A percentile compares a stretch with the other conserved stretches of the same genome.
Conservation (phyloP, 2,888 invertebrate species). For the Nycteola revayana region DNA sequence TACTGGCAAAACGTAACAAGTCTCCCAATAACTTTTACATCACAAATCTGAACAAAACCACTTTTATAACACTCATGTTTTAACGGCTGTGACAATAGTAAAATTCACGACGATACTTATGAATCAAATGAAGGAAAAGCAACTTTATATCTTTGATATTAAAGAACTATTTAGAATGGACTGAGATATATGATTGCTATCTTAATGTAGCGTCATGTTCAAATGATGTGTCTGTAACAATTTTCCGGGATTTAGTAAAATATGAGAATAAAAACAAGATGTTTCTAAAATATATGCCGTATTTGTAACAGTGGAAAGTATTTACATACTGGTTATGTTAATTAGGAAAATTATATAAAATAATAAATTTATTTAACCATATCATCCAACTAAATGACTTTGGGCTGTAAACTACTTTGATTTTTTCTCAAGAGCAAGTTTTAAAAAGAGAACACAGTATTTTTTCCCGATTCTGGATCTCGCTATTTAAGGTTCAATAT, state of each 20-base stretch:
- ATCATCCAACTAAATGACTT: too few species aligned
- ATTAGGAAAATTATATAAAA: too few species aligned
- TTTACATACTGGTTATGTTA: too few species aligned
- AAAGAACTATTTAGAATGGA: not conserved
- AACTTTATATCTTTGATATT: not conserved
- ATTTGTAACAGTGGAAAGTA: too few species aligned
- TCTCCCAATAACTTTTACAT: not conserved
- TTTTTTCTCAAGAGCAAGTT: too few species aligned
- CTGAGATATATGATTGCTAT: not conserved
- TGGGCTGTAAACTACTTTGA: too few species aligned
- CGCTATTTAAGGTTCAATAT: too few species aligned
- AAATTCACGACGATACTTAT: conserved; percentile 34
- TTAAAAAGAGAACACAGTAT: too few species aligned
- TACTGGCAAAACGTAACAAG: not conserved
- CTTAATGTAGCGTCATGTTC: not conserved
- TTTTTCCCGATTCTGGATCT: too few species aligned
- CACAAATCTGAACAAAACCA: conserved; percentile 35
- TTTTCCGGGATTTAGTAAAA: not conserved
- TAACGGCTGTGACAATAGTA: conserved; percentile 40
- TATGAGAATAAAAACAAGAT: too few species aligned
- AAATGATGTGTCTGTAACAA: not conserved
- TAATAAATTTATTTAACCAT: too few species aligned
- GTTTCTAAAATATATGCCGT: too few species aligned
- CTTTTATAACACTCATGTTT: conserved; percentile 42
- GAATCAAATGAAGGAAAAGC: conserved; percentile 1